Percentiles rank a stretch among this genome's conserved stretches.
These are phyloP conservation scores for Drepanosiphum platanoidis DNA, from an alignment of 2,888 invertebrate genomes.

Conservation along the genomic window DNA sequence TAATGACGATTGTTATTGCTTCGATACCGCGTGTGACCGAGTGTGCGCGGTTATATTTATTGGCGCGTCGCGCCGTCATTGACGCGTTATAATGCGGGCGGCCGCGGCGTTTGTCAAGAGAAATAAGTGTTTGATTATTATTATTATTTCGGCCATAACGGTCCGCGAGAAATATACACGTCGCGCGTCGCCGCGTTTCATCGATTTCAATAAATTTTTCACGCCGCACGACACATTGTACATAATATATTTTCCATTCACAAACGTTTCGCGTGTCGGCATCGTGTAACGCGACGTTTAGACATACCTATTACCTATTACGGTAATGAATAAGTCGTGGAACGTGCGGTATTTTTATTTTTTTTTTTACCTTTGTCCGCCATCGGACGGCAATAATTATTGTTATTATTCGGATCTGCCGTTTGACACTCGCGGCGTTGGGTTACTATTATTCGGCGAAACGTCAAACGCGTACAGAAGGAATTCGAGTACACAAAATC, in stretches of 20 bases:
- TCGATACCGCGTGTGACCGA: too few relatives aligned
- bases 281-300: background rate
- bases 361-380: too few relatives aligned
- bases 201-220: background rate
- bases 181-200: slow-evolving; percentile 11
- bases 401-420: too few relatives aligned
- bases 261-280: background rate
- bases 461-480: too few relatives aligned
- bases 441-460: too few relatives aligned
- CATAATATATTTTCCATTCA: background rate
- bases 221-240: background rate
- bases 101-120: slow-evolving; percentile 19
- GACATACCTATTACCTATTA: background rate
- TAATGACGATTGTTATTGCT: too few relatives aligned
- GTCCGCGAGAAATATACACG: background rate
- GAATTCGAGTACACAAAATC: too few relatives aligned
- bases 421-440: too few relatives aligned
- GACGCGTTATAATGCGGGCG: slow-evolving; percentile 9
- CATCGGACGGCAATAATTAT: too few relatives aligned
- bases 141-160: background rate
- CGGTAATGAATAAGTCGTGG: background rate
- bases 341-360: background rate
- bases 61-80: background rate
- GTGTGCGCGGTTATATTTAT: background rate
- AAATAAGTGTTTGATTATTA: background rate